Evolutionary conservation across 2,113 vertebrate species (phyloP).

Genomic region (Origma solitaria): DNA sequence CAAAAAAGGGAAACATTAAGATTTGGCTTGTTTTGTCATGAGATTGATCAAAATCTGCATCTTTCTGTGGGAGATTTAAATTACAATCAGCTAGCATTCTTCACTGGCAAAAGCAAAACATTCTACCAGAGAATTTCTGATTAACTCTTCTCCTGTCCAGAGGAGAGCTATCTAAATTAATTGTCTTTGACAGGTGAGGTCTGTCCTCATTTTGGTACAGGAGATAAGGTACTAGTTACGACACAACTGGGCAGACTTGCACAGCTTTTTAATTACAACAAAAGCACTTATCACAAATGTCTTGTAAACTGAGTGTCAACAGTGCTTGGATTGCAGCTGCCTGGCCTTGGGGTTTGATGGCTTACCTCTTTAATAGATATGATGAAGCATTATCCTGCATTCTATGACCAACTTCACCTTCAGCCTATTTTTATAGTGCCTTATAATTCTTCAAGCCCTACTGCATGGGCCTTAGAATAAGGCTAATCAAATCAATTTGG

Average conservation of each 20-base stretch:
- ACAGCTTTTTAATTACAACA: conserved; percentile 46
- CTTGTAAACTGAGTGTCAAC: conserved; percentile 12
- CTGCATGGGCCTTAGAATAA: not conserved
- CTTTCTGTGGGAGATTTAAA: not conserved
- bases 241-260: not conserved
- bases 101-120: not conserved
- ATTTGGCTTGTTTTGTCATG: not conserved
- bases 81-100: not conserved
- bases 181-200: conserved; percentile 31
- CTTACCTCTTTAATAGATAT: not conserved
- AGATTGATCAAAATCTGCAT: not conserved
- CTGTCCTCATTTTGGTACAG: conserved; percentile 33
- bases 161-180: conserved; percentile 25
- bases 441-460: not conserved
- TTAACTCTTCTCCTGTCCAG: conserved; percentile 32
- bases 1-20: not conserved
- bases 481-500: not conserved
- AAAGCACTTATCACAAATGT: conserved; percentile 10
- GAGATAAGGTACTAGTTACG: conserved; percentile 21
- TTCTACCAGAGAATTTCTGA: not conserved
- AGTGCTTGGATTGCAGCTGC: not conserved
- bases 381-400: not conserved
- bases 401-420: not conserved
- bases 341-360: not conserved
- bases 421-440: not conserved